Conservation (phyloP, 1,140 invertebrate genomes). For the Cephus cinctus region DNA sequence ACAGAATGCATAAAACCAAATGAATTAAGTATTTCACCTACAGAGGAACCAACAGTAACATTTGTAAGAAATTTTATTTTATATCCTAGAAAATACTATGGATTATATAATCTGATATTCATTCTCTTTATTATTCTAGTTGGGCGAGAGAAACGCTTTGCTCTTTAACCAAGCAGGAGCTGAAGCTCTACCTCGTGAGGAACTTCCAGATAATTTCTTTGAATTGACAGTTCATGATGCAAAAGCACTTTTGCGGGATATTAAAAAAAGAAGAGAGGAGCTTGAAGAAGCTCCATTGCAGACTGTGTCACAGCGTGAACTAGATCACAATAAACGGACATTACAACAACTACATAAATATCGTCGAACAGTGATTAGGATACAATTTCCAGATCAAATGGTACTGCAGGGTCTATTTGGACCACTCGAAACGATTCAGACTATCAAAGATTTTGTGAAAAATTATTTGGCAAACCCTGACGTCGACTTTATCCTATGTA, state of each 20-base stretch:
- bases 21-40: neutral
- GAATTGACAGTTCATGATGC: conserved; percentile 79
- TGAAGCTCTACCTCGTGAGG: conserved; percentile 57
- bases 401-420: conserved; percentile 79
- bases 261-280: conserved; percentile 62
- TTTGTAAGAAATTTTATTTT: neutral
- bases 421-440: conserved; percentile 66
- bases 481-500: conserved; percentile 73
- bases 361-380: conserved; percentile 70
- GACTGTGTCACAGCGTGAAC: conserved; percentile 63
- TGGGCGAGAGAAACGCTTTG: conserved; percentile 69
- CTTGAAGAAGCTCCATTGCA: conserved; percentile 68
- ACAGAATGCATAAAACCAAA: no score
- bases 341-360: conserved; percentile 65
- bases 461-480: conserved; percentile 63
- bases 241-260: conserved; percentile 67
- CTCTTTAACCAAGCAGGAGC: conserved; percentile 65
- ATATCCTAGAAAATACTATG: conserved; percentile 5
- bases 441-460: conserved; percentile 70
- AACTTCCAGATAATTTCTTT: conserved; percentile 81
- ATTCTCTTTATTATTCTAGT: conserved; percentile 46
- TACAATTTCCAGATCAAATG: conserved; percentile 78
- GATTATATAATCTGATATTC: neutral
- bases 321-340: conserved; percentile 62
- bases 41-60: conserved; percentile 8